A percentile compares a stretch with the other conserved stretches of the same genome.
These are phyloP conservation scores for Centropus unirufus DNA, from an alignment of 2,113 vertebrate species.

Conservation along the genomic window DNA sequence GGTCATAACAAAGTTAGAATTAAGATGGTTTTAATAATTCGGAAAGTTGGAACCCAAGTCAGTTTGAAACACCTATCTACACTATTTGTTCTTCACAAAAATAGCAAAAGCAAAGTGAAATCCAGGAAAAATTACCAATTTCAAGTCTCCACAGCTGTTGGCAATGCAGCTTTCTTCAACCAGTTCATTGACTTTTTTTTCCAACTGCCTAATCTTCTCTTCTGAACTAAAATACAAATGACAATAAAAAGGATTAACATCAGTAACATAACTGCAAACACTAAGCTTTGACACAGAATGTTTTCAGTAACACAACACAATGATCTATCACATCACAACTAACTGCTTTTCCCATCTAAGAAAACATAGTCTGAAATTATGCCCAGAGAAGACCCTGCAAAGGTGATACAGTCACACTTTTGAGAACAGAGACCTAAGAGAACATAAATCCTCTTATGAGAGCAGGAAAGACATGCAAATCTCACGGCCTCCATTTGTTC, in stretches of 20 bases:
- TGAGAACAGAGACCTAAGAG: background rate
- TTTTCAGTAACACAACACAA: background rate
- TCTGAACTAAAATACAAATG: conserved; percentile 82
- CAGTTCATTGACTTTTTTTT: conserved; percentile 94
- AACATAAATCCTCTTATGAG: background rate
- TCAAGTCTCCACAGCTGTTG: conserved; percentile 86
- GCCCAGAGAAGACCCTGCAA: background rate
- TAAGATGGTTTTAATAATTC: background rate
- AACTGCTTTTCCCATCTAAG: background rate
- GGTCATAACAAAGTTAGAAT: background rate
- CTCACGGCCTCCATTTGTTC: background rate
- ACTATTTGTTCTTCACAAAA: background rate
- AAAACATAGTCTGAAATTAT: background rate
- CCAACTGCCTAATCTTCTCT: conserved; percentile 93
- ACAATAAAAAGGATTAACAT: background rate
- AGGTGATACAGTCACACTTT: background rate
- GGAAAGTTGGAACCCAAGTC: background rate
- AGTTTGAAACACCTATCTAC: background rate
- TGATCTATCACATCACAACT: background rate
- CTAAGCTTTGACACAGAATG: background rate
- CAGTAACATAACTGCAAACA: background rate
- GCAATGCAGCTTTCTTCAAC: conserved; percentile 96
- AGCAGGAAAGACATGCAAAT: background rate
- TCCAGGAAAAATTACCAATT: conserved; percentile 81
- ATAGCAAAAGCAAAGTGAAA: background rate